A percentile compares a stretch with the other conserved stretches of the same genome.
Evolutionary conservation across 1,140 invertebrate genomes (phyloP).

Genomic region (Xylocopa sonorina): DNA sequence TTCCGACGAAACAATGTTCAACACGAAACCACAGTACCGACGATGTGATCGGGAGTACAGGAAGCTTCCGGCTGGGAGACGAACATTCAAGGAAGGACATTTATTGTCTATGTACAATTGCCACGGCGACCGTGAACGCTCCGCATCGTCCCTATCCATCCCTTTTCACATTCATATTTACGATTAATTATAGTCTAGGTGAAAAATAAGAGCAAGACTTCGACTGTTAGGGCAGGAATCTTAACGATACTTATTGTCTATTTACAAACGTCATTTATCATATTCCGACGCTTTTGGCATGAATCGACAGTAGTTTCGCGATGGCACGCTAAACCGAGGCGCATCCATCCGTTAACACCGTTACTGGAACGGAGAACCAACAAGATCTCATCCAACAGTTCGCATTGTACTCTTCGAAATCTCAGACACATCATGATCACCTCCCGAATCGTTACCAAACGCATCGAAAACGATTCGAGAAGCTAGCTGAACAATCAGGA

Average conservation of each 20-base stretch:
- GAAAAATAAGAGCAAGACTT: slow-evolving; percentile 60
- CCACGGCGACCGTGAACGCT: slow-evolving; percentile 14
- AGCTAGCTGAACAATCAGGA: neutral
- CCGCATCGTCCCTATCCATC: neutral
- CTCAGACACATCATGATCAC: too few relatives aligned
- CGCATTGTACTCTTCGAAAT: too few relatives aligned
- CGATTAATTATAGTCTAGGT: slow-evolving; percentile 45
- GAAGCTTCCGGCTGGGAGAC: slow-evolving; percentile 39
- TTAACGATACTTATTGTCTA: slow-evolving; percentile 68
- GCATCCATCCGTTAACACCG: neutral
- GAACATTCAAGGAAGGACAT: slow-evolving; percentile 38
- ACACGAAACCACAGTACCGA: slow-evolving; percentile 25
- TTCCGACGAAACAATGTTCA: slow-evolving; percentile 23
- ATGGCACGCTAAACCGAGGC: neutral
- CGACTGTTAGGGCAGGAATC: slow-evolving; percentile 30
- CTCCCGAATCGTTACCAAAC: too few relatives aligned
- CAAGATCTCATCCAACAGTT: too few relatives aligned
- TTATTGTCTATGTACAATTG: slow-evolving; percentile 73
- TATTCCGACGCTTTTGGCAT: slow-evolving; percentile 50
- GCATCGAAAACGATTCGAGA: too few relatives aligned
- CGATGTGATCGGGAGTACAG: neutral
- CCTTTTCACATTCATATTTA: slow-evolving; percentile 35
- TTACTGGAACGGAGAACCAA: too few relatives aligned
- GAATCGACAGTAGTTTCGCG: slow-evolving; percentile 9
- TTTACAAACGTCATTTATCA: slow-evolving; percentile 58